A percentile compares a stretch with the other conserved stretches of the same genome.
phyloP scores from a whole-genome alignment of 1,140 invertebrate genomes.

The Daktulosphaira vitifoliae region DNA sequence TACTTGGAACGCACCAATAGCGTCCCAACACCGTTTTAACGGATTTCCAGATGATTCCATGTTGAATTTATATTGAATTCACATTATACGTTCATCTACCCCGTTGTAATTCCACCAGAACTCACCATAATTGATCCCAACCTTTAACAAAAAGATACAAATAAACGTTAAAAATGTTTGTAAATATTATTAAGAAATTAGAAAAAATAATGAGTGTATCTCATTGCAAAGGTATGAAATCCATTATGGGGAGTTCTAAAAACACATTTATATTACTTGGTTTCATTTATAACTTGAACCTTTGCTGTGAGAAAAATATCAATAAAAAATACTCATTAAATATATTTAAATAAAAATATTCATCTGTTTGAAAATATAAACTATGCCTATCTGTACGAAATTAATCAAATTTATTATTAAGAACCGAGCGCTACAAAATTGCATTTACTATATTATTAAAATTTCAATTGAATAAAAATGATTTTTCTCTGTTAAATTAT shows the following conservation, averaged over 20 bases:
- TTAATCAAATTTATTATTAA: no score
- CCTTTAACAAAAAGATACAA: conserved; percentile 42
- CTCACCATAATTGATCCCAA: conserved; percentile 39
- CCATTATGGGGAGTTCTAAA: conserved; percentile 12
- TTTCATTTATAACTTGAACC: conserved; percentile 26
- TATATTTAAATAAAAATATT: no score
- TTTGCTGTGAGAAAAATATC: conserved; percentile 31
- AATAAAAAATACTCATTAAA: conserved; percentile 42
- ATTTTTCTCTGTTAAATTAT: no score
- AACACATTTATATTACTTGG: conserved; percentile 26
- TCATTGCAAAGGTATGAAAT: conserved; percentile 34
- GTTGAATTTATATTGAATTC: not conserved
- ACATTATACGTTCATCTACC: conserved; percentile 1
- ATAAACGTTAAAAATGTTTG: conserved; percentile 37
- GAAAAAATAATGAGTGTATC: conserved; percentile 32
- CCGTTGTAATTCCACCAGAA: conserved; percentile 1
- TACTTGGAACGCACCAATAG: conserved; percentile 42
- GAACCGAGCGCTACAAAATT: no score
- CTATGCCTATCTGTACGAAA: no score
- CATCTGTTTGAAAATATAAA: no score
- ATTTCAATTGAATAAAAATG: no score
- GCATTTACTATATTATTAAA: no score
- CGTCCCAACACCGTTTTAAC: conserved; percentile 37
- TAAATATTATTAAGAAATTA: conserved; percentile 9
- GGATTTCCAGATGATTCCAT: conserved; percentile 25